Evolutionary conservation across 2,888 invertebrate species (phyloP), one percentile per base, ranked within the genome.

Genomic region (Phorcus lineatus): DNA sequence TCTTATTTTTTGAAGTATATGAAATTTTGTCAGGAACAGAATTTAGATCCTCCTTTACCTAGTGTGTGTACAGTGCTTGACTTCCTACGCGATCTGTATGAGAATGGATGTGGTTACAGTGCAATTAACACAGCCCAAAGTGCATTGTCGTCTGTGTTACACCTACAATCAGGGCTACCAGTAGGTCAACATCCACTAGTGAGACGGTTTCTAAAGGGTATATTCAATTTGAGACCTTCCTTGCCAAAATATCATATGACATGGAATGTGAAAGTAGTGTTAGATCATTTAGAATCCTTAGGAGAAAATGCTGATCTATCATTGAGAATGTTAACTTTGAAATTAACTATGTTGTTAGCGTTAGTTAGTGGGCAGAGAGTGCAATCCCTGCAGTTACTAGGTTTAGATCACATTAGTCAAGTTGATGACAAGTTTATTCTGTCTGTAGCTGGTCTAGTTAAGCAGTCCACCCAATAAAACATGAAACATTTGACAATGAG

Each of bases 71-170:
- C 1, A 19, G 81, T 82, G 74, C 53, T 83, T 17, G 80, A 82
- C 66, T 83, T 80, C 75, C 57, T 83, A 19, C 54, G 80, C 31
- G 19, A 16, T 16, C 55, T 82, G n/a, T 80, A 74, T 82, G 53
- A 82, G 11, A 28, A 16, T n/a, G 79, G 77, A 28, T 47, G 62
- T 13, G 52, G 57, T 11, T 82, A 84, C 79, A 74, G 74, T 24
- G 19, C 81, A 16, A 67, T 84, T n/a, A 84, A 83, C 53, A 80
- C 74, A 67, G 83, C 83, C 54, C 54, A 80, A 47, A 47, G 77
- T 80, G 80, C 80, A 17, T 47, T 76, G 16, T 76, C 81, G 17
- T 70, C 67, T 54, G 53, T 79, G 19, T 53, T 78, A 40, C 36
- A 24, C 2, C n/a, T 66, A 47, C 47, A 28, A 9, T 70, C 67